A percentile compares a stretch with the other conserved stretches of the same genome.
phyloP scores from a whole-genome alignment of 2,888 invertebrate genomes.

The Silvanus unidentatus region DNA sequence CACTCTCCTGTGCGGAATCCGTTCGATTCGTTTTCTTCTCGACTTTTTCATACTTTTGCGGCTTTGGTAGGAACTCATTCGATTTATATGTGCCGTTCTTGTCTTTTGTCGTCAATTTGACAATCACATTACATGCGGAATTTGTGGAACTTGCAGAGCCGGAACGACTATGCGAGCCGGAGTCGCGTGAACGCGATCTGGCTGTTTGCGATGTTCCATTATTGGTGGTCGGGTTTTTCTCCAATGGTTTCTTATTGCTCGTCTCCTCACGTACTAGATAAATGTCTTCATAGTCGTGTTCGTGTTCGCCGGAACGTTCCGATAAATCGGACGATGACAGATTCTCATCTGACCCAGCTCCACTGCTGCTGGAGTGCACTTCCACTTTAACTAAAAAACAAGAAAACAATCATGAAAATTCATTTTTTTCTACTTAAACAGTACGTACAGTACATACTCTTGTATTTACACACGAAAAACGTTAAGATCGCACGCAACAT shows the following conservation, averaged over 20 bases:
- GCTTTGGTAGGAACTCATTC: slow-evolving; percentile 41
- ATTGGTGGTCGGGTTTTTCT: slow-evolving; percentile 14
- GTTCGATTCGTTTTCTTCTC: too few species aligned
- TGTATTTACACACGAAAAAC: too few species aligned
- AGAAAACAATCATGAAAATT: too few species aligned
- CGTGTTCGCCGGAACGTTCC: slow-evolving; percentile 50
- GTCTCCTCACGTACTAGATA: slow-evolving; percentile 62
- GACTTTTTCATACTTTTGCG: slow-evolving; percentile 39
- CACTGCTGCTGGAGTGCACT: slow-evolving; percentile 70
- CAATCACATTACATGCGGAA: slow-evolving; percentile 43
- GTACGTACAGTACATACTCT: too few species aligned
- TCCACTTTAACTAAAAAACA: slow-evolving; percentile 81
- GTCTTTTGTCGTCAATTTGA: slow-evolving; percentile 32
- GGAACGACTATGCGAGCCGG: slow-evolving; percentile 72
- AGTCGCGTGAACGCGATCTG: slow-evolving; percentile 48
- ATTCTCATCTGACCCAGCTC: slow-evolving; percentile 60
- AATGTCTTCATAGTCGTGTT: slow-evolving; percentile 78
- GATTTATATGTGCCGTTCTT: slow-evolving; percentile 30
- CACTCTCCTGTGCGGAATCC: slow-evolving; percentile 25
- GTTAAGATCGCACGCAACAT: too few species aligned
- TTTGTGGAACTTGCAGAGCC: slow-evolving; percentile 45
- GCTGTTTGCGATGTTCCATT: not conserved
- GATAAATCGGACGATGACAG: slow-evolving; percentile 54
- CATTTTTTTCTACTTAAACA: too few species aligned
- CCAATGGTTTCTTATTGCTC: slow-evolving; percentile 16